These are phyloP conservation scores for Leptopilina drosophilae DNA, from an alignment of 2,888 invertebrate genomes.

Conservation along the genomic window DNA sequence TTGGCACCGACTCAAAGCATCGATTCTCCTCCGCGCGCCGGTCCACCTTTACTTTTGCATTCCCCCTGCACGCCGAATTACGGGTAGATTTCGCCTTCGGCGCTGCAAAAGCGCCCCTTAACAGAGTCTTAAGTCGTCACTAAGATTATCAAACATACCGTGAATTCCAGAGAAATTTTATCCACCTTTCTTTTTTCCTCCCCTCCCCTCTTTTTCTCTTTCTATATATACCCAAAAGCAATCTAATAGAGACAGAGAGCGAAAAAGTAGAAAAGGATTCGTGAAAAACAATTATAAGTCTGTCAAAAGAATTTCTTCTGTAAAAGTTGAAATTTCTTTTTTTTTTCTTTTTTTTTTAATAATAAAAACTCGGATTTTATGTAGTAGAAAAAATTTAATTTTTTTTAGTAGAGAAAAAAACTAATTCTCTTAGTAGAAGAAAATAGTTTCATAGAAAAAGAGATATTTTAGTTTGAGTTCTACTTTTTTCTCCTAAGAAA, in stretches of 20 bases:
- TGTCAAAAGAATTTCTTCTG: too few species aligned
- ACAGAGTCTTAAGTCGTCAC: conserved; percentile 20
- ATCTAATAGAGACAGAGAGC: not conserved
- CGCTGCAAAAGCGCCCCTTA: conserved; percentile 40
- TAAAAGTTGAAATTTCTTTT: too few species aligned
- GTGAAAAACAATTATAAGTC: too few species aligned
- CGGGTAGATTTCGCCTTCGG: conserved; percentile 39
- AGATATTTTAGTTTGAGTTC: too few species aligned
- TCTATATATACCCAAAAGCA: not conserved
- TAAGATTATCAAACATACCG: conserved; percentile 28
- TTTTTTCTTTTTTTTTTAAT: too few species aligned
- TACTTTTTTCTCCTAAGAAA: too few species aligned
- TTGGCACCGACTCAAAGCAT: conserved; percentile 70
- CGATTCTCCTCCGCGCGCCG: conserved; percentile 52
- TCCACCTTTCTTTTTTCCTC: not conserved
- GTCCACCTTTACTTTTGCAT: conserved; percentile 46
- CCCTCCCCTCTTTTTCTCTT: too few species aligned
- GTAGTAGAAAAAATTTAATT: too few species aligned
- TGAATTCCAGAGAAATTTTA: conserved; percentile 17
- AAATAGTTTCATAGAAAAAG: too few species aligned
- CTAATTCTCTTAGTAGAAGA: too few species aligned
- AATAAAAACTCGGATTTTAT: too few species aligned
- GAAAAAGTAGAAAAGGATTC: not conserved
- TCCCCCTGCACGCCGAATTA: conserved; percentile 46
- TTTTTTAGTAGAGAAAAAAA: too few species aligned